A percentile compares a stretch with the other conserved stretches of the same genome.
phyloP scores from a whole-genome alignment of 92 coral and sea anemone genomes.

The Epizoanthus stellaris region DNA sequence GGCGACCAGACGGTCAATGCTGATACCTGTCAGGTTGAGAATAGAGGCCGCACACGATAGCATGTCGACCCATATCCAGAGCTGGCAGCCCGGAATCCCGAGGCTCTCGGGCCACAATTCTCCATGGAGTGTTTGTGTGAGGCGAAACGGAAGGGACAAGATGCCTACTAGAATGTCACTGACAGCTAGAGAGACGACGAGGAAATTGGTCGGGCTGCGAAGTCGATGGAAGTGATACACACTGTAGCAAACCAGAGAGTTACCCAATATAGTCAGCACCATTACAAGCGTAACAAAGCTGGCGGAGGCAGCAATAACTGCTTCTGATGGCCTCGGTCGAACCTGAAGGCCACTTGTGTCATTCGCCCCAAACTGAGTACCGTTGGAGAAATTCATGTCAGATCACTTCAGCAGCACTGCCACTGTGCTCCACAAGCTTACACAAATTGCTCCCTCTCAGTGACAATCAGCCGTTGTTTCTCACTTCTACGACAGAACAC shows the following conservation, averaged over 20 bases:
- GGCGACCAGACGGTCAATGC: slow-evolving; percentile 90
- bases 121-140: slow-evolving; percentile 79
- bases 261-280: slow-evolving; percentile 89
- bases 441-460: background rate
- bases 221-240: slow-evolving; percentile 81
- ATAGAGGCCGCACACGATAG: slow-evolving; percentile 92
- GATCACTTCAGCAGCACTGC: background rate
- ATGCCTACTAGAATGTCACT: slow-evolving; percentile 87
- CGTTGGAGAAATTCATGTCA: slow-evolving; percentile 28
- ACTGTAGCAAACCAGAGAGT: slow-evolving; percentile 87
- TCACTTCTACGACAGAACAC: slow-evolving; percentile 15
- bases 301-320: slow-evolving; percentile 71
- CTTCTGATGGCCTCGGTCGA: slow-evolving; percentile 19
- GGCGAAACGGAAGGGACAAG: slow-evolving; percentile 86
- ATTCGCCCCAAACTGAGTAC: background rate
- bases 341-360: background rate
- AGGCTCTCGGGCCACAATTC: slow-evolving; percentile 72
- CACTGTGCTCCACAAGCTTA: background rate
- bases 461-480: slow-evolving; percentile 10
- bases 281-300: slow-evolving; percentile 82
- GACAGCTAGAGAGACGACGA: slow-evolving; percentile 94
- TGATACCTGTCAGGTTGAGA: slow-evolving; percentile 85
- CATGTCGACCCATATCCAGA: slow-evolving; percentile 97
- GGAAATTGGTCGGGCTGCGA: slow-evolving; percentile 90
- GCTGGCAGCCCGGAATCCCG: slow-evolving; percentile 80